phyloP scores from a whole-genome alignment of 1,140 invertebrate genomes.

The Drosophila kikkawai region DNA sequence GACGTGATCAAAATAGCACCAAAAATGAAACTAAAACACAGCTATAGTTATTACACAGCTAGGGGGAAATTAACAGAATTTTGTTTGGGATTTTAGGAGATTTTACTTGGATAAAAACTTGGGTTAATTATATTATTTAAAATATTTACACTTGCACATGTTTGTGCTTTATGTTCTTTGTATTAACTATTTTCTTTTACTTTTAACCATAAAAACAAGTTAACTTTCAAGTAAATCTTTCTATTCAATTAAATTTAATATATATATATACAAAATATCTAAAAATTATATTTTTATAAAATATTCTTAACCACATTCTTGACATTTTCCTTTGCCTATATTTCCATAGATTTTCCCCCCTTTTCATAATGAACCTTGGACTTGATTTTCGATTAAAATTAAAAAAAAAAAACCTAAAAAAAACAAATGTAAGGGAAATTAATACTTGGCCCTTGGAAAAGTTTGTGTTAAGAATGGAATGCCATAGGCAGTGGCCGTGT shows the following conservation, averaged over 20 bases:
- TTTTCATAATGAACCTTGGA: too few relatives aligned
- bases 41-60: background rate
- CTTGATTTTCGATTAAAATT: slow-evolving; percentile 20
- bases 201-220: background rate
- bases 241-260: background rate
- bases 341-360: background rate
- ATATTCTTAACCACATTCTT: background rate
- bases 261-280: background rate
- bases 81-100: background rate
- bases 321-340: background rate
- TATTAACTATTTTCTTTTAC: too few relatives aligned
- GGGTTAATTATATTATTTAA: background rate
- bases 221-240: background rate
- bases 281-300: background rate
- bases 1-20: background rate
- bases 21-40: background rate
- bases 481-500: slow-evolving; percentile 9
- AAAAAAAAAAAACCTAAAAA: background rate
- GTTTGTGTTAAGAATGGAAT: slow-evolving; percentile 14
- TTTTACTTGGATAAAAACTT: background rate
- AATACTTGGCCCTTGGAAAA: slow-evolving; percentile 19
- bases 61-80: background rate
- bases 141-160: background rate
- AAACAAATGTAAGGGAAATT: slow-evolving; percentile 15
- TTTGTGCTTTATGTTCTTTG: too few relatives aligned